These are phyloP conservation scores for Ctenochaetus hawaiiensis DNA, from an alignment of 2,797 vertebrate genomes.

Conservation along the genomic window DNA sequence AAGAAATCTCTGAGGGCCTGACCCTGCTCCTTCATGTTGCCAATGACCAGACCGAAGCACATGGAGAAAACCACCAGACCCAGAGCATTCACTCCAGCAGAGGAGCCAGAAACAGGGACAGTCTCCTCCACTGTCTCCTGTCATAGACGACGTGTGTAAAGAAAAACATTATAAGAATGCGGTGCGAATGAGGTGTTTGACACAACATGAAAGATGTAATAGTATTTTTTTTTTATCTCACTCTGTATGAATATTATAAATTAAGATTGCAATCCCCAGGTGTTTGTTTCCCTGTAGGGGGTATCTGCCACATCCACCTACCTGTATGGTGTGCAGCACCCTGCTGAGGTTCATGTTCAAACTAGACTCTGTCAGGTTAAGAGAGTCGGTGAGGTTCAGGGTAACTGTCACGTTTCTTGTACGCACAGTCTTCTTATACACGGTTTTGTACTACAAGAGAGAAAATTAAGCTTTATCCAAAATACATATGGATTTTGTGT, in stretches of 20 bases:
- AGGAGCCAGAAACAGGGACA: conserved; percentile 90
- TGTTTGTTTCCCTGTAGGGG: not conserved
- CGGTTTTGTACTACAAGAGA: conserved; percentile 93
- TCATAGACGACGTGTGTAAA: not conserved
- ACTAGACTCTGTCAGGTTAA: conserved; percentile 79
- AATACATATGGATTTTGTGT: not conserved
- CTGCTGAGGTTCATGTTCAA: conserved; percentile 86
- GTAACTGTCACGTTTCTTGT: conserved; percentile 85
- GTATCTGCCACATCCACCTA: conserved; percentile 25
- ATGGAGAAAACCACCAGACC: conserved; percentile 97
- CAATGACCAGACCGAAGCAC: conserved; percentile 95
- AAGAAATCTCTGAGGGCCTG: conserved; percentile 92
- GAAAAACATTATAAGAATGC: not conserved
- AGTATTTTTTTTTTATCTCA: too few species aligned
- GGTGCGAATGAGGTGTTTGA: not conserved
- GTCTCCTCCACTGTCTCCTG: conserved; percentile 92
- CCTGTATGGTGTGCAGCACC: conserved; percentile 88
- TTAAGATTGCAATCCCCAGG: too few species aligned
- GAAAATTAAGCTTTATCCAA: not conserved
- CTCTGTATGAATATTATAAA: not conserved
- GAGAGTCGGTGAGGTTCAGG: conserved; percentile 81
- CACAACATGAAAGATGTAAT: not conserved
- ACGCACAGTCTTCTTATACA: conserved; percentile 89
- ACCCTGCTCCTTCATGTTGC: conserved; percentile 96
- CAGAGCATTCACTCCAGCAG: conserved; percentile 93